Evolutionary conservation across 1,140 invertebrate genomes (phyloP), one percentile per base, ranked within the genome.

Genomic region (Tribolium madens): DNA sequence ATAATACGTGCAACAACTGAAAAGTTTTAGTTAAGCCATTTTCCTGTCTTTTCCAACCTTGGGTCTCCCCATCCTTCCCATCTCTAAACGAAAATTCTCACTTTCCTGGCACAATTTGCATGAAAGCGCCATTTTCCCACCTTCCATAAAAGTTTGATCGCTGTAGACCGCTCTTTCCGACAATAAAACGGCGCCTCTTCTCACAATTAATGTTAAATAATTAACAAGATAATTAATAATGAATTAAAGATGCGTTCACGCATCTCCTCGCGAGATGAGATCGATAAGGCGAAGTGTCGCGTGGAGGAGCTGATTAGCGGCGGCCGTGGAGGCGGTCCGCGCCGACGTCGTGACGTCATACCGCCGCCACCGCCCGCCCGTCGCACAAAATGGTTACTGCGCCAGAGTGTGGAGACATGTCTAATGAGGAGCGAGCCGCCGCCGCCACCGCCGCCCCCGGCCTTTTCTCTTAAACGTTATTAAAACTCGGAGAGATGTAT

Each of bases 201-300:
- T 21, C 15, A 17, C 52, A 57, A 57, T 57, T 57, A 57, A 17
- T 57, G 13, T 17, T 57, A 57, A 57, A 57, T 57, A 57, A 57
- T 57, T 57, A 57, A 57, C 15, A 10, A 12, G 9, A 6, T 26
- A 57, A 57, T 57, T 57, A 57, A 57, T 57, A 57, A 57, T 57
- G 52, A 64, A 64, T 64, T 64, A 71, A 71, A 36, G 47, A 26
- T 72, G 46, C 70, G 69, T 71, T 21, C 18, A 72, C 50, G 50
- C 70, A 71, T 18, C 52, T n/a, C 7, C 12, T 21, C 73, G 71
- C 75, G 73, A 79, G 76, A 80, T 81, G 76, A 78, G 75, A 82
- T 82, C 81, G 78, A 82, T 82, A 81, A 75, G 68, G 71, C 64
- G 75, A 82, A 82, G 79, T 82, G 81, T 82, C 76, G 79, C 79